A percentile compares a stretch with the other conserved stretches of the same genome.
Conservation (phyloP, 2,113 vertebrate species). For the Hippocampus guttulatus region DNA sequence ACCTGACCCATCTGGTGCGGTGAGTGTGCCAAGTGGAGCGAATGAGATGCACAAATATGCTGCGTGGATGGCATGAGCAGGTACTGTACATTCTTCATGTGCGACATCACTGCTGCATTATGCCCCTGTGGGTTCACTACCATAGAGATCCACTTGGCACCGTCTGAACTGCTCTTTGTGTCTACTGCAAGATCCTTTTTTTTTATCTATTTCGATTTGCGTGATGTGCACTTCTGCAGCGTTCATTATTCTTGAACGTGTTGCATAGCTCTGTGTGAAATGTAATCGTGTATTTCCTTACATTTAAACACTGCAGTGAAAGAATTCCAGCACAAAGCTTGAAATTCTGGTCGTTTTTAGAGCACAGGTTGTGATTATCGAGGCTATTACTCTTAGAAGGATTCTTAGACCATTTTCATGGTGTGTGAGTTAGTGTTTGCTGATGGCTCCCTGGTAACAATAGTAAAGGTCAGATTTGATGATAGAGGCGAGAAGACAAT, state of each 20-base stretch:
- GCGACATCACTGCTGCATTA: conserved; percentile 53
- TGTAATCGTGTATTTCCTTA: background rate
- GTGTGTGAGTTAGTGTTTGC: conserved; percentile 25
- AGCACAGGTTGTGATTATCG: conserved; percentile 16
- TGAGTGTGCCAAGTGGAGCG: conserved; percentile 61
- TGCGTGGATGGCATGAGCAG: conserved; percentile 30
- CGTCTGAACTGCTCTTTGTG: conserved; percentile 62
- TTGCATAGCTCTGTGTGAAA: conserved; percentile 35
- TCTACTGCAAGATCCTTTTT: conserved; percentile 54
- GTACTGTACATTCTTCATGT: conserved; percentile 21
- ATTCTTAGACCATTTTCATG: background rate
- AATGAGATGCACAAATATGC: conserved; percentile 36
- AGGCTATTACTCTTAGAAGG: background rate
- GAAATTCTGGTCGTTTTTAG: conserved; percentile 24
- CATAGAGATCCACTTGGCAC: conserved; percentile 16
- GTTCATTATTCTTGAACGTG: conserved; percentile 48
- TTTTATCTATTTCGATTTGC: conserved; percentile 11
- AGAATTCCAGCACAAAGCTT: conserved; percentile 29
- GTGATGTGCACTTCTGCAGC: conserved; percentile 11
- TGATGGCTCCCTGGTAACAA: conserved; percentile 9
- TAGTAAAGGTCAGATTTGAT: conserved; percentile 43
- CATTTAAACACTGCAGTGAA: conserved; percentile 33
- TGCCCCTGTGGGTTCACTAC: conserved; percentile 18
- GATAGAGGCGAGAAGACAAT: conserved; percentile 35
- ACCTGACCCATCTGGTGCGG: conserved; percentile 68